Evolutionary conservation across 2,888 invertebrate genomes (phyloP).

Genomic region (Gymnocheta viridis): DNA sequence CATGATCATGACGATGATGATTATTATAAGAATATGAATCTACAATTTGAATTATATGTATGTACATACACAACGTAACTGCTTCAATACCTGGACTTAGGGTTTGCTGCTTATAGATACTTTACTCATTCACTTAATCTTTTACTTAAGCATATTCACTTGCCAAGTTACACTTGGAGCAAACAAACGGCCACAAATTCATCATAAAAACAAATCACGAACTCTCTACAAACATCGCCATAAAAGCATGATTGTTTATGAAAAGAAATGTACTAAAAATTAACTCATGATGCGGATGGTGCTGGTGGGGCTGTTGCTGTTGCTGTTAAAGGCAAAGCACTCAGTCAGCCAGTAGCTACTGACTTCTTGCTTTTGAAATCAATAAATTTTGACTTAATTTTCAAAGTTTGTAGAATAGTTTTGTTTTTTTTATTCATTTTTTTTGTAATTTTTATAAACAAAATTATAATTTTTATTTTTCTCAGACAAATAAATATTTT

Average conservation of each 20-base stretch:
- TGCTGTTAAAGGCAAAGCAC: background rate
- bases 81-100: conserved; percentile 33
- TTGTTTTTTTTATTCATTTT: background rate
- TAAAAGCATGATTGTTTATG: conserved; percentile 53
- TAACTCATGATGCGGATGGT: conserved; percentile 36
- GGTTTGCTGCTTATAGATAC: conserved; percentile 1
- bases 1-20: background rate
- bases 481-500: conserved; percentile 20
- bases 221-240: conserved; percentile 54
- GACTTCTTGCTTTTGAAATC: conserved; percentile 6
- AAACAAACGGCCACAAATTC: conserved; percentile 24
- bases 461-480: conserved; percentile 29
- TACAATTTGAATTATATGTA: conserved; percentile 54
- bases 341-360: conserved; percentile 3
- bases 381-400: conserved; percentile 53
- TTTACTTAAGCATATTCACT: background rate
- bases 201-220: conserved; percentile 68
- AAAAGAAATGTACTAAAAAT: conserved; percentile 49
- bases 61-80: too few species aligned
- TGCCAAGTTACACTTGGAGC: conserved; percentile 37
- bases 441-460: background rate
- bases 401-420: conserved; percentile 22
- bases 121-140: conserved; percentile 43
- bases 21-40: conserved; percentile 35
- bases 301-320: background rate